Base-by-base conservation (phyloP, 2,888 invertebrate genomes). In the Acanthopleura granulata region DNA sequence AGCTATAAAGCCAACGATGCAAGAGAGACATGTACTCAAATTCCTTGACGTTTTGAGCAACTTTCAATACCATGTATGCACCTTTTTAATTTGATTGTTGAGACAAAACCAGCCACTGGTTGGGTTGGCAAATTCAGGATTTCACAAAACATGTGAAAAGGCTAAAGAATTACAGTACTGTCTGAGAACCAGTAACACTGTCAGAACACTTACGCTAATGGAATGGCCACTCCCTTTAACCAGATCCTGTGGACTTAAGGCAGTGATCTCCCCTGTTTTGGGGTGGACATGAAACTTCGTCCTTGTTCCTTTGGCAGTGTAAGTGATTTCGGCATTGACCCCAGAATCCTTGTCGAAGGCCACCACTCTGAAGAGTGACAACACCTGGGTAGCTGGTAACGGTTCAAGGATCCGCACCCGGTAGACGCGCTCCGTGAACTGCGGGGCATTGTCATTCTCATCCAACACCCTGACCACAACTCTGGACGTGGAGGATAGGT, bases 191-290 rank as follows among this genome's bases (percentile, higher is more conserved):
- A 6, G 40, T 40, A 40, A 40, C 40, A 40, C 40, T 40, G 40
- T 6, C 3, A 57, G 18, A 29, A 11, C 92, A 79, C 86, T 92
- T 91, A 94, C 94, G 90, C 93, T 92, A 83, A 94, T 91, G 84
- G 94, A 94, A 87, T 93, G 94, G 85, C 93, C 93, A 84, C 78
- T 78, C 22, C 94, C 94, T 66, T 93, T 92, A 80, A 93, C 93
- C 81, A 96, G 94, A 74, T 93, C 93, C 83, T 93, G 93, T 80
- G 94, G 57, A 57, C 57, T 57, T 1, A 57, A 93, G 69, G 95
- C 94, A 90, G 94, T 95, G 76, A 98, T 94, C 87, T 95, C 94
- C 18, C 97, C 98, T 16, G 95, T 95, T 83, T 92, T 91, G 27
- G 94, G 94, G 91, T 96, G 94, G 80, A 98, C 95, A 69, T 81